These are phyloP conservation scores for Buphagus erythrorhynchus DNA, from an alignment of 2,797 vertebrate genomes.

Conservation along the genomic window DNA sequence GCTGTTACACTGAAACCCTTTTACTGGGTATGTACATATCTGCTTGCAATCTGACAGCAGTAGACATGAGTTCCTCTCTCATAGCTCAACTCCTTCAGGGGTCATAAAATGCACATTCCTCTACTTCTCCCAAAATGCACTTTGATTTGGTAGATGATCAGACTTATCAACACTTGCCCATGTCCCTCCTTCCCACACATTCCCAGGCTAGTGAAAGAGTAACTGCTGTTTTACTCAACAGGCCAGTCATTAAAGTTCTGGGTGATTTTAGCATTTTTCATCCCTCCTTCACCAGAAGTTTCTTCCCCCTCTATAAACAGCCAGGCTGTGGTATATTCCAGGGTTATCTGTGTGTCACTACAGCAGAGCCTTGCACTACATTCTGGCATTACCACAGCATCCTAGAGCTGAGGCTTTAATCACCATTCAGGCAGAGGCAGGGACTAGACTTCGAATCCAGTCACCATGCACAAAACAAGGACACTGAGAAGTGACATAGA, in stretches of 20 bases:
- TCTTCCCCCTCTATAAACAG: background rate
- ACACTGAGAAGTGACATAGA: background rate
- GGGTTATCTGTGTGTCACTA: background rate
- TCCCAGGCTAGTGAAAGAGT: background rate
- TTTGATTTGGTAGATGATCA: background rate
- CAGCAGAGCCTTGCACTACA: background rate
- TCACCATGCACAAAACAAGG: background rate
- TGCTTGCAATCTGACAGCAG: background rate
- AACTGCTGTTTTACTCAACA: background rate
- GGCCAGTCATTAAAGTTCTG: background rate
- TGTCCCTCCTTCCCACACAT: background rate
- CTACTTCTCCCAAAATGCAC: background rate
- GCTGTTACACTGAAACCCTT: background rate
- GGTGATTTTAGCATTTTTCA: background rate
- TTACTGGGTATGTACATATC: background rate
- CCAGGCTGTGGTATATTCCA: background rate
- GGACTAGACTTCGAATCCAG: background rate
- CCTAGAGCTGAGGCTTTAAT: background rate
- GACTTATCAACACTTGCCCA: background rate
- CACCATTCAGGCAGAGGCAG: background rate
- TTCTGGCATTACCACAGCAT: background rate
- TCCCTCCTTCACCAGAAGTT: background rate
- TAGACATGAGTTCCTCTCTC: background rate
- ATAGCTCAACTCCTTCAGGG: slow-evolving; percentile 14
- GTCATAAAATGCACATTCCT: slow-evolving; percentile 34